Evolutionary conservation across 2,888 invertebrate species (phyloP).

Genomic region (Nemoura dubitans): DNA sequence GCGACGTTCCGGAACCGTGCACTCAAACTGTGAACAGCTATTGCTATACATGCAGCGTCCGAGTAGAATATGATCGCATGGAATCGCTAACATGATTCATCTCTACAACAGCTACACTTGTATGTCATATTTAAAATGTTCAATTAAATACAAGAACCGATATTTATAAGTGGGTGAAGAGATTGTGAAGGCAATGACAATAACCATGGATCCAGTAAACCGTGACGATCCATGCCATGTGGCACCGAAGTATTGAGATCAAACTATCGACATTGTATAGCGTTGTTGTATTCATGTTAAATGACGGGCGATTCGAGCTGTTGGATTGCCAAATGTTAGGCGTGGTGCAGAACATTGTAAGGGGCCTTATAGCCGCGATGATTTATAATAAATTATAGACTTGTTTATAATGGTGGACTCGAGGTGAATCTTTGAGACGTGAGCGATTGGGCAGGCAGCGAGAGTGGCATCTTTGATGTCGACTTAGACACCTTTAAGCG

Average conservation of each 20-base stretch:
- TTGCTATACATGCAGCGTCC: not conserved
- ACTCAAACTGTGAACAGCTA: not conserved
- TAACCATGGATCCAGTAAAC: not conserved
- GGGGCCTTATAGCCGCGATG: not conserved
- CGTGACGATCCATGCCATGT: constrained; percentile 33
- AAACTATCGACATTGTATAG: not conserved
- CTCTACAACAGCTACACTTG: constrained; percentile 20
- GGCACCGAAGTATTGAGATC: not conserved
- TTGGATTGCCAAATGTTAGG: constrained; percentile 34
- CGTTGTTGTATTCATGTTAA: constrained; percentile 17
- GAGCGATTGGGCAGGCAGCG: not conserved
- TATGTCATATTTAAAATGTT: constrained; percentile 21
- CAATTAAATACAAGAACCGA: constrained; percentile 18
- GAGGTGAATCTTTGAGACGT: constrained; percentile 7
- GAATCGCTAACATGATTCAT: constrained; percentile 23
- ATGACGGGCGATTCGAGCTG: constrained; percentile 30
- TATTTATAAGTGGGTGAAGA: constrained; percentile 15
- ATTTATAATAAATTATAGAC: constrained; percentile 22
- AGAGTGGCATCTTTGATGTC: not conserved
- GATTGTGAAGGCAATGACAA: constrained; percentile 1
- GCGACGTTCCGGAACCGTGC: constrained; percentile 34
- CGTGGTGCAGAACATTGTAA: constrained; percentile 2
- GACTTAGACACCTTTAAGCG: not conserved
- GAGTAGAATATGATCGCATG: not conserved
- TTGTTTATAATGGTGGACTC: not conserved